phyloP scores from a whole-genome alignment of 2,888 invertebrate species.

The Aspidapion aeneum region DNA sequence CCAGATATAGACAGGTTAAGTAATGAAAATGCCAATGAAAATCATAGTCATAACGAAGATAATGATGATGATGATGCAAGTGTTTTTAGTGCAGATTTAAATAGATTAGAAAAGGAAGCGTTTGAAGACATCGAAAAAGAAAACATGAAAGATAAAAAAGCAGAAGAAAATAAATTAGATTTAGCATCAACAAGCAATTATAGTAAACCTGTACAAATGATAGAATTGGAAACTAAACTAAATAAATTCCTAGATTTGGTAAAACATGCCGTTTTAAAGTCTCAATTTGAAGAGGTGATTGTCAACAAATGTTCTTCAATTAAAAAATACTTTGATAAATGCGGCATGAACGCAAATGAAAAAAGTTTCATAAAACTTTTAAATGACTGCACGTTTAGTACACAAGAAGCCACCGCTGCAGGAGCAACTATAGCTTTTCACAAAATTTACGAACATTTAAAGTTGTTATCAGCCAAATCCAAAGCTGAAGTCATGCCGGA shows the following conservation, averaged over 20 bases:
- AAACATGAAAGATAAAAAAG: not conserved
- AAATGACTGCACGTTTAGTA: slow-evolving; percentile 20
- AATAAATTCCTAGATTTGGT: slow-evolving; percentile 25
- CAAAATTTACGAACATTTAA: slow-evolving; percentile 31
- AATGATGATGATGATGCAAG: not conserved
- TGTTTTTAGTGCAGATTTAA: not conserved
- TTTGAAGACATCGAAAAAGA: not conserved
- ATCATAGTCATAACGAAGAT: not conserved
- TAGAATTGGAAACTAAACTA: slow-evolving; percentile 16
- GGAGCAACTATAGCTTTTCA: slow-evolving; percentile 32
- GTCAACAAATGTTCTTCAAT: slow-evolving; percentile 26
- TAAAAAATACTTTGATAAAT: slow-evolving; percentile 27
- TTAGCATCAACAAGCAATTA: not conserved
- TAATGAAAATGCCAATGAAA: too few relatives aligned
- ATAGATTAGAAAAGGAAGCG: too few relatives aligned
- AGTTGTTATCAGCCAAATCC: slow-evolving; percentile 22
- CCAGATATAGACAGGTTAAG: too few relatives aligned
- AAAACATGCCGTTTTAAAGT: slow-evolving; percentile 22
- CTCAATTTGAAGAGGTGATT: slow-evolving; percentile 24
- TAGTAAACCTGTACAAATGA: not conserved
- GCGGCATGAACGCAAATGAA: slow-evolving; percentile 22
- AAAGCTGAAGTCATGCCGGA: slow-evolving; percentile 28
- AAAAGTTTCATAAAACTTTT: slow-evolving; percentile 25
- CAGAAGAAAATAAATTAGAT: not conserved
- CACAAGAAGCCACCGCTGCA: slow-evolving; percentile 22